A percentile compares a stretch with the other conserved stretches of the same genome.
Conservation (phyloP, 2,888 invertebrate genomes). For the Boloria euphrosyne region DNA sequence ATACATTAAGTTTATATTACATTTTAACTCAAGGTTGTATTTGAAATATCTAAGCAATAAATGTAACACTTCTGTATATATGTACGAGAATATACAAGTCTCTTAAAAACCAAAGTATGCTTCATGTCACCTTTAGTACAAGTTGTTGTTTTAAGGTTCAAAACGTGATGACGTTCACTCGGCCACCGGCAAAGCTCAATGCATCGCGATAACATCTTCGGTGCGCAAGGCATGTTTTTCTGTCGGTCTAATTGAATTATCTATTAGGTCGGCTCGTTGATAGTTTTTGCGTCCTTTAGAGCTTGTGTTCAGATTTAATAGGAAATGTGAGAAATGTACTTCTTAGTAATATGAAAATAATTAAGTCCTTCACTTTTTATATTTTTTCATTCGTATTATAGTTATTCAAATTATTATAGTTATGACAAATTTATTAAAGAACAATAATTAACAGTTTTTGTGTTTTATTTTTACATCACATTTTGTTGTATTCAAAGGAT, state of each 20-base stretch:
- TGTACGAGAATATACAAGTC: too few relatives aligned
- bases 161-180: constrained; percentile 33
- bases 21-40: too few relatives aligned
- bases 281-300: constrained; percentile 31
- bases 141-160: constrained; percentile 2
- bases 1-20: too few relatives aligned
- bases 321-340: background rate
- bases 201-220: constrained; percentile 35
- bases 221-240: constrained; percentile 41
- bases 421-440: too few relatives aligned
- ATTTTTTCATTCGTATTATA: too few relatives aligned
- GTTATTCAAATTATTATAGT: too few relatives aligned
- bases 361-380: background rate
- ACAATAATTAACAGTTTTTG: too few relatives aligned
- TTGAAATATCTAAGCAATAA: too few relatives aligned
- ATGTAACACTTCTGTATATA: too few relatives aligned
- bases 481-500: background rate
- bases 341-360: background rate
- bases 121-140: background rate
- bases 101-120: constrained; percentile 4
- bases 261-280: constrained; percentile 36
- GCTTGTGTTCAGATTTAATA: background rate
- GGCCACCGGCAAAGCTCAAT: constrained; percentile 38
- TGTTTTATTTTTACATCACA: too few relatives aligned
- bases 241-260: constrained; percentile 43